A percentile compares a stretch with the other conserved stretches of the same genome.
Conservation (phyloP, 2,113 vertebrate genomes). For the Lophius piscatorius region DNA sequence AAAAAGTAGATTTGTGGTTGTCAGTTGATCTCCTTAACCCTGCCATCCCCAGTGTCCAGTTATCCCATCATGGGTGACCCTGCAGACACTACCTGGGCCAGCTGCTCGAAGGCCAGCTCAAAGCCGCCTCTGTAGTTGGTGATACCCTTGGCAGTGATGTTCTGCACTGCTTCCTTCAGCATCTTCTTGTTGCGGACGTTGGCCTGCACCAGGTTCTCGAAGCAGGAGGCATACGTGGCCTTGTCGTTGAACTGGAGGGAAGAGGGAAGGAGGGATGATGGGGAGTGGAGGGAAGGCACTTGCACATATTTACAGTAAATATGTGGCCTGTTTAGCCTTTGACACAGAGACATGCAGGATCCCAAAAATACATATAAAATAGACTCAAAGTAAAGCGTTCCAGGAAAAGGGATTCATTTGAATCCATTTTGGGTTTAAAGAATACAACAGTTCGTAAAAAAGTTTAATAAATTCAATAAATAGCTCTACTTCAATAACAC, state of each 20-base stretch:
- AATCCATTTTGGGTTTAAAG: too few relatives aligned
- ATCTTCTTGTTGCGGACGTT: slow-evolving; percentile 97
- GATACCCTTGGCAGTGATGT: slow-evolving; percentile 91
- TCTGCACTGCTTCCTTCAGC: slow-evolving; percentile 90
- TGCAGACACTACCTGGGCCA: slow-evolving; percentile 79
- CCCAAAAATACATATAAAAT: slow-evolving; percentile 2
- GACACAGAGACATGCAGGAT: slow-evolving; percentile 35
- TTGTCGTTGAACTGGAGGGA: slow-evolving; percentile 90
- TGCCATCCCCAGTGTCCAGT: too few relatives aligned
- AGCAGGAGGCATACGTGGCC: slow-evolving; percentile 88
- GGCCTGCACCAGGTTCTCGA: slow-evolving; percentile 94
- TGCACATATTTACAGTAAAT: slow-evolving; percentile 75
- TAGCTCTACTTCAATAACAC: slow-evolving; percentile 6
- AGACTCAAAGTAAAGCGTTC: not conserved
- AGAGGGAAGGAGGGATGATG: slow-evolving; percentile 66
- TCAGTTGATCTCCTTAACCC: too few relatives aligned
- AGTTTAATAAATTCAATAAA: not conserved
- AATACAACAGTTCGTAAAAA: too few relatives aligned
- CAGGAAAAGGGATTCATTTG: slow-evolving; percentile 15
- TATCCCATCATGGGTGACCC: too few relatives aligned
- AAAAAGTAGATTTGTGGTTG: too few relatives aligned
- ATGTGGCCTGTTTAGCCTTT: slow-evolving; percentile 60
- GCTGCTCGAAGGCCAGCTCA: slow-evolving; percentile 91
- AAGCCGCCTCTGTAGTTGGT: slow-evolving; percentile 96
- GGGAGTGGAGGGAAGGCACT: slow-evolving; percentile 67